Conservation (phyloP, 2,113 vertebrate species). For the Megalops atlanticus region DNA sequence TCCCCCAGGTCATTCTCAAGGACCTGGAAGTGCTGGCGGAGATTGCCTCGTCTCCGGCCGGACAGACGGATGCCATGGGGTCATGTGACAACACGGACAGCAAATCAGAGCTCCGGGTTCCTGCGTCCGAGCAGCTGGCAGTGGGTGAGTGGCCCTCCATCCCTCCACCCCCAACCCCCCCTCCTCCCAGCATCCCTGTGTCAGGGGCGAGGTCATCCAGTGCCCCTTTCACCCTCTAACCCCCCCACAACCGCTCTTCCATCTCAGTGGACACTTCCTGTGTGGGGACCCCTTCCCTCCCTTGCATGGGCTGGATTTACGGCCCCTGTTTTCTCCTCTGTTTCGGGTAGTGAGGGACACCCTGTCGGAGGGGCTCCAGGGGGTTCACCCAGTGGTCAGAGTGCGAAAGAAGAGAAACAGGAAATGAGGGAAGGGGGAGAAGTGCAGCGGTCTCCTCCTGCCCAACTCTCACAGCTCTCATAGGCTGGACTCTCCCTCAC, state of each 20-base stretch:
- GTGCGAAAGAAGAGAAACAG: neutral
- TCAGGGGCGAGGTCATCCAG: neutral
- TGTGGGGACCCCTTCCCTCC: neutral
- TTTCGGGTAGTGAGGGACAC: neutral
- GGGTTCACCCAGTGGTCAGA: neutral
- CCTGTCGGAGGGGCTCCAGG: too few species aligned
- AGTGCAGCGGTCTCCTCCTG: neutral
- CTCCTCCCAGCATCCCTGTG: neutral
- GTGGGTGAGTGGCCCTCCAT: conserved; percentile 61
- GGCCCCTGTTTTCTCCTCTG: neutral
- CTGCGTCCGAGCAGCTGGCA: conserved; percentile 60
- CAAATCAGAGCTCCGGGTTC: conserved; percentile 79
- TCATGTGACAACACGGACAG: conserved; percentile 64
- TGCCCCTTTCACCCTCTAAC: too few species aligned
- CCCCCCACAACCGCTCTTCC: neutral
- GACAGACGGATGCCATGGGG: conserved; percentile 77
- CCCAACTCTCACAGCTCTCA: too few species aligned
- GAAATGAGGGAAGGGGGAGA: neutral
- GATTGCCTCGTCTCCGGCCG: conserved; percentile 95
- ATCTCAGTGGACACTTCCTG: conserved; percentile 2
- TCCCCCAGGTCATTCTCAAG: conserved; percentile 88
- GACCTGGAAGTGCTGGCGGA: conserved; percentile 95
- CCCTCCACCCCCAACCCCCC: neutral
- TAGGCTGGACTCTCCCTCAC: too few species aligned
- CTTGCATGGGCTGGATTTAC: conserved; percentile 8